These are phyloP conservation scores for Troglohyphantes excavatus DNA, from an alignment of 2,888 invertebrate genomes.

Conservation along the genomic window DNA sequence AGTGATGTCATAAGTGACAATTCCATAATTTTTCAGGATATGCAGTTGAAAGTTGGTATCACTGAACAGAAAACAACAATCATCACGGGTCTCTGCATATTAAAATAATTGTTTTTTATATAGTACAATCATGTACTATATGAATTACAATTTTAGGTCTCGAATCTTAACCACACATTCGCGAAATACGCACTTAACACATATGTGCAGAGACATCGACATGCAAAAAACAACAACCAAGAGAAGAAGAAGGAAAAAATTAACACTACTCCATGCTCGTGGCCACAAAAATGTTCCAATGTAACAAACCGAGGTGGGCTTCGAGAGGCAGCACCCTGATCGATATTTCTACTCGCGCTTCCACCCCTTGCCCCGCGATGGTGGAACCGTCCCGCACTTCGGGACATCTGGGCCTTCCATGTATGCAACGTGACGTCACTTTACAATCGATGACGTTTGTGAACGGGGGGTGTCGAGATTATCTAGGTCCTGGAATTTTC, in stretches of 20 bases:
- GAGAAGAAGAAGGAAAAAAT: too few species aligned
- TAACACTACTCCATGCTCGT: constrained; percentile 33
- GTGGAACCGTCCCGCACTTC: constrained; percentile 66
- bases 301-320: constrained; percentile 63
- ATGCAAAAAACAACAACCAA: not conserved
- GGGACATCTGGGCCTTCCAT: constrained; percentile 73
- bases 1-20: too few species aligned
- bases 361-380: constrained; percentile 48
- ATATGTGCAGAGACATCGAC: not conserved
- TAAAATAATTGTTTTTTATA: too few species aligned
- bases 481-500: constrained; percentile 65
- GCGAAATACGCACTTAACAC: too few species aligned
- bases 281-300: constrained; percentile 20
- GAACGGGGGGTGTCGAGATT: constrained; percentile 47
- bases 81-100: too few species aligned
- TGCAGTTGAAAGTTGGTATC: too few species aligned
- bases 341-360: constrained; percentile 74
- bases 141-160: too few species aligned
- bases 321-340: constrained; percentile 36
- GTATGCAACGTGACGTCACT: constrained; percentile 67
- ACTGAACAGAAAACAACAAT: too few species aligned
- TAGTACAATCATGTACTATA: too few species aligned
- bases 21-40: too few species aligned
- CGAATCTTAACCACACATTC: too few species aligned
- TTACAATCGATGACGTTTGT: constrained; percentile 78